Base-by-base conservation (phyloP, 1,140 invertebrate genomes). In the Trachymyrmex cornetzi region DNA sequence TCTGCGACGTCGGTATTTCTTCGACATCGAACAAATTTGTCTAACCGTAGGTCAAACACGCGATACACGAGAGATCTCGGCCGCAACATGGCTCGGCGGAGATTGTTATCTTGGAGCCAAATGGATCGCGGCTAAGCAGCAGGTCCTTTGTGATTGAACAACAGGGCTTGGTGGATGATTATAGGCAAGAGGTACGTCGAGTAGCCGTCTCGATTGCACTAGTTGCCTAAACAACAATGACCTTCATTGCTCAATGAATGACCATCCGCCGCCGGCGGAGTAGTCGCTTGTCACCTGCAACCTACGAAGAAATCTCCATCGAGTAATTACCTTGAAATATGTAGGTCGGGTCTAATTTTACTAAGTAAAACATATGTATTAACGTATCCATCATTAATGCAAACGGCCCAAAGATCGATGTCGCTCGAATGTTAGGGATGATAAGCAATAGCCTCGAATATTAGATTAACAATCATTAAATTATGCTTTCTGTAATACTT, bases 181-280 rank as follows among this genome's bases (percentile, higher is more conserved):
- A 90, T 64, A 90, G 86, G 44, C 80, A 53, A 82, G 75, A 81
- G n/a, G 30, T 61, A 50, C 44, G 59, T 48, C 57, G 75, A 44
- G 44, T 57, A 75, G 66, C 69, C 24, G 77, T 50, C 67, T 81
- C 61, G 77, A 88, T 90, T 90, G 57, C 88, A 55, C 80, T 71
- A 57, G 50, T 38, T 67, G 69, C 71, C 89, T 88, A 85, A 88
- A 91, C 89, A 87, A 88, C 82, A 90, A 91, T 90, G 87, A 88
- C 87, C 82, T 89, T 90, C 69, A 88, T 91, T 82, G 82, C 77
- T 63, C 89, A 63, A 91, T 90, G 86, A 91, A 88, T 84, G 89
- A 86, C 72, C 72, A 90, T 82, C 87, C 74, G 89, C 66, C 38
- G 87, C 48, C 14, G 9, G 72, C 64, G 74, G 77, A 88, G 77